Base-by-base conservation (phyloP, 2,888 invertebrate genomes). In the Lasioglossum leucozonium region DNA sequence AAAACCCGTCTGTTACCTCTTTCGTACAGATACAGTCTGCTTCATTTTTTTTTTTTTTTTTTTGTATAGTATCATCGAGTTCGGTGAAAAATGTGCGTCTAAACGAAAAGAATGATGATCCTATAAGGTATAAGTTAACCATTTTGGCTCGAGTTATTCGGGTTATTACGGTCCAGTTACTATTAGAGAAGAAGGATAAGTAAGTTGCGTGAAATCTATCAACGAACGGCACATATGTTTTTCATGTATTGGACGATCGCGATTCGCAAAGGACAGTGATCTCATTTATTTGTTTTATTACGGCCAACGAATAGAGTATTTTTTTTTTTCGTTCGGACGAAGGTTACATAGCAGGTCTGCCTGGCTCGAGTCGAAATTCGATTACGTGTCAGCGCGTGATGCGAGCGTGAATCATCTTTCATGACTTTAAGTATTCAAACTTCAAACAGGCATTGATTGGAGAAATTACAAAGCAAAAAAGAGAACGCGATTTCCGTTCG, bases 271-370 rank as follows among this genome's bases (percentile, higher is more conserved):
- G 87, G 84, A 82, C 83, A 84, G 87, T 89, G 92, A 92, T 92
- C 92, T 92, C 91, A 91, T 91, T 92, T 90, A 88, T 88, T 86
- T 74, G 85, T 87, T 87, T 77, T 65, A 79, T 69, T 76, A 65
- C 76, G 79, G 82, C 79, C 77, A 76, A 79, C 75, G 85, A 80
- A 79, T 81, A 78, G 77, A 77, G 42, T 55, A 8, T n/a, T 47
- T 51, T 16, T 47, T 47, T 26, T 44, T 30, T 79, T 74, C 65
- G 30, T 79, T 71, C 11, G 37, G 69, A 5, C n/a, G 40, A n/a
- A 40, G 69, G 40, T 69, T 62, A 13, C n/a, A 69, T 13, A 40
- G 40, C 40, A 40, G 22, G 22, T n/a, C 18, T 47, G 30, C 47
- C 11, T 47, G 30, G 40, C n/a, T 58, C 55, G 58, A 58, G 16